Base-by-base conservation (phyloP, 2,888 invertebrate genomes). In the Salticus scenicus region DNA sequence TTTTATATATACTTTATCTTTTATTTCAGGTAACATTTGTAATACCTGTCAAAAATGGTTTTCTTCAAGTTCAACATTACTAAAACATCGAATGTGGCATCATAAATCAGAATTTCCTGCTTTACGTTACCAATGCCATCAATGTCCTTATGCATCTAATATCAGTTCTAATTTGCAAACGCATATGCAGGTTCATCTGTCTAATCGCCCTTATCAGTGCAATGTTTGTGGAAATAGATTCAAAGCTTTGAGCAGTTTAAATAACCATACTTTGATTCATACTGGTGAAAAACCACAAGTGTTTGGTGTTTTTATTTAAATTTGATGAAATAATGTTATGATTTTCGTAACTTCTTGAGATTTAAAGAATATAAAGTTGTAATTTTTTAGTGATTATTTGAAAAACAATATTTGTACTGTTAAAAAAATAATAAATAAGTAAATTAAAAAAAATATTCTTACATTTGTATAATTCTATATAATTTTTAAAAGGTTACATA, bases 171-270 rank as follows among this genome's bases (percentile, higher is more conserved):
- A 78, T 70, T 51, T 78, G 5, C 51, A 70, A 30, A 20, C 70
- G 1, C 78, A 78, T 70, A 33, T 12, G 8, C 70, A 63, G 20
- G 78, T 78, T 8, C 78, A 78, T 78, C 41, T 33, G 5, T 64
- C 74, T 28, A 67, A 77, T 57, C 66, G 69, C 17, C 67, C 67
- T 0, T 84, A 31, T 67, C 24, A 31, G 4, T 84, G 83, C 51
- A 42, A 72, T 42, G 27, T 27, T 30, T 84, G 83, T 77, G 73
- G 73, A n/a, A 84, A 84, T 77, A 72, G 83, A 73, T 84, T 84
- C 72, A 77, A 31, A 31, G 73, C 73, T 67, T 27, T 67, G 27
- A 72, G 28, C 47, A 77, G 72, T 42, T 76, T 84, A 31, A 77
- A 63, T 31, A 67, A 77, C n/a, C 83, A 84, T 69, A 20, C 20